Conservation (phyloP, 2,888 invertebrate genomes). For the Drymonia ruficornis region DNA sequence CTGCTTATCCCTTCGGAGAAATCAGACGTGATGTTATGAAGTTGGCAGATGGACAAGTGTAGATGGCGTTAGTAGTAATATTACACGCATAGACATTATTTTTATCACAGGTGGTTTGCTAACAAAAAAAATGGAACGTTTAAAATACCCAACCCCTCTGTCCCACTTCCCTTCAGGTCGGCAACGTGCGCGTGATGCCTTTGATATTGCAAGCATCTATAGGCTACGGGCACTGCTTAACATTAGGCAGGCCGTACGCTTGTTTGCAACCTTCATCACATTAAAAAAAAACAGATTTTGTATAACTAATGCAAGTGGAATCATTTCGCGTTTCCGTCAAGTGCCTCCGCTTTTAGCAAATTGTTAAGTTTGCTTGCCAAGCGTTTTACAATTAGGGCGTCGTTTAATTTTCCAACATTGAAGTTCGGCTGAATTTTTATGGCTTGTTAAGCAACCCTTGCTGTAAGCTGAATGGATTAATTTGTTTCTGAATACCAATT, state of each 20-base stretch:
- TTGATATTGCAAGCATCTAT: too few species aligned
- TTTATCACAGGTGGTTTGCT: too few species aligned
- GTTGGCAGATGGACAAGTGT: neutral
- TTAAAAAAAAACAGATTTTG: too few species aligned
- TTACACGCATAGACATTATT: too few species aligned
- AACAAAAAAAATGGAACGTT: too few species aligned
- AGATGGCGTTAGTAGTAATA: constrained; percentile 24
- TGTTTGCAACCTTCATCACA: too few species aligned
- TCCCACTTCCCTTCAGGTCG: too few species aligned
- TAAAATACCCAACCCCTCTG: too few species aligned
- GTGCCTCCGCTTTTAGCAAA: constrained; percentile 17
- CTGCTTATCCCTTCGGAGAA: neutral
- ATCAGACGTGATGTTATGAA: neutral
- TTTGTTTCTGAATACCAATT: constrained; percentile 21
- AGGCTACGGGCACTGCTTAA: too few species aligned
- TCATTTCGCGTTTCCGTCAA: constrained; percentile 8
- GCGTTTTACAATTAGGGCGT: constrained; percentile 43
- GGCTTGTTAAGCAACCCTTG: constrained; percentile 44
- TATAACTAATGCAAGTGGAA: too few species aligned
- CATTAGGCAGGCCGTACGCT: too few species aligned
- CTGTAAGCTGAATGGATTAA: constrained; percentile 22
- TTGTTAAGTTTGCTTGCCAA: constrained; percentile 32
- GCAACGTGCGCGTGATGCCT: too few species aligned
- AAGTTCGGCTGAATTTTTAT: constrained; percentile 47
- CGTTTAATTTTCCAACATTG: constrained; percentile 32